Conservation (phyloP, 1,140 invertebrate genomes). For the Solenopsis invicta region DNA sequence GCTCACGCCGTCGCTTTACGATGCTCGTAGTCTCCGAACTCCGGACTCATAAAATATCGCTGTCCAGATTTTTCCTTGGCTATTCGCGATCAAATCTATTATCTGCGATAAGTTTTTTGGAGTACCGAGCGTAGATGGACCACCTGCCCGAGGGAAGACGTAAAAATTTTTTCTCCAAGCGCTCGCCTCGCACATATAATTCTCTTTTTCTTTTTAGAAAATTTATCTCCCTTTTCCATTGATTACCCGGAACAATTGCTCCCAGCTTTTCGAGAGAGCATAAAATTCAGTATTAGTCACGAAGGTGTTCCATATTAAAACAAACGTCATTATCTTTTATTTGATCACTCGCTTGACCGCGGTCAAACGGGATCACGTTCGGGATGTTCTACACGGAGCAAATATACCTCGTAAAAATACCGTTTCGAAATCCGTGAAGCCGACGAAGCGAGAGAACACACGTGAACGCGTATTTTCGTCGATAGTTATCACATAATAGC, state of each 20-base stretch:
- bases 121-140: background rate
- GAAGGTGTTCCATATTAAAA: background rate
- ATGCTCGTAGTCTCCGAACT: background rate
- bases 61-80: conserved; percentile 31
- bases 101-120: conserved; percentile 1
- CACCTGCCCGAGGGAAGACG: background rate
- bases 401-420: background rate
- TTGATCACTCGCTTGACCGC: background rate
- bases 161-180: background rate
- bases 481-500: background rate
- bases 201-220: background rate
- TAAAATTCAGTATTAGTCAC: background rate
- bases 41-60: conserved; percentile 38
- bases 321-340: background rate
- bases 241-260: background rate
- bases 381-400: background rate
- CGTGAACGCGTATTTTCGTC: background rate
- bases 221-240: background rate
- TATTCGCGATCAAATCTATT: conserved; percentile 46
- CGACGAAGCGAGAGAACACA: background rate
- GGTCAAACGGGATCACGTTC: background rate
- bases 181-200: background rate
- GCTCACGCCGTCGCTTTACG: conserved; percentile 33
- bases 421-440: background rate
- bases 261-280: background rate